Evolutionary conservation across 1,140 invertebrate genomes (phyloP).

Genomic region (Leptinotarsa texana): DNA sequence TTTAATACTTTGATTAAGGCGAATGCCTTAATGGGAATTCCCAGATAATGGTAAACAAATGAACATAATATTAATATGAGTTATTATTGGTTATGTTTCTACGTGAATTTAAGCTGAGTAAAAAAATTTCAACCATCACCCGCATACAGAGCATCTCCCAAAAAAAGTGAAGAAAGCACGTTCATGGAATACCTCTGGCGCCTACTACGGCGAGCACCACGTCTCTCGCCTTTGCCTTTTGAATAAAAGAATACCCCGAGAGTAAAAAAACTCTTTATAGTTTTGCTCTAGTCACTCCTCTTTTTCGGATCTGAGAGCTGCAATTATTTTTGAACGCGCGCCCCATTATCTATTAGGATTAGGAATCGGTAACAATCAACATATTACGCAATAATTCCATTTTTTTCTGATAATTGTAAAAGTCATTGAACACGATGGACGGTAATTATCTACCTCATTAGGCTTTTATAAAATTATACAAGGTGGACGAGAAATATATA

Average conservation of each 20-base stretch:
- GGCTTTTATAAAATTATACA: background rate
- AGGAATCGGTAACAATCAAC: background rate
- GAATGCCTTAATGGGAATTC: too few relatives aligned
- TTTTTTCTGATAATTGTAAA: background rate
- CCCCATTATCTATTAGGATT: background rate
- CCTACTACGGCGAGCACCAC: background rate
- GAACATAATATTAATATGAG: too few relatives aligned
- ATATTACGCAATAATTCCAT: background rate
- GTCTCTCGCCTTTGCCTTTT: background rate
- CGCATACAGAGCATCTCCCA: background rate
- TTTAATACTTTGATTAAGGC: too few relatives aligned
- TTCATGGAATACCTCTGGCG: slow-evolving; percentile 5
- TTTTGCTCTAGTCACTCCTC: background rate
- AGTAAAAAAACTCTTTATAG: background rate
- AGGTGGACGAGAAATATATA: background rate
- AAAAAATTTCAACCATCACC: too few relatives aligned
- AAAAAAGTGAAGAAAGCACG: background rate
- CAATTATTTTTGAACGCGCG: background rate
- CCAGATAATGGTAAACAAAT: too few relatives aligned
- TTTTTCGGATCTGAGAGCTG: background rate
- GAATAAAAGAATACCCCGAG: slow-evolving; percentile 5
- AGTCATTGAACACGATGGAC: background rate
- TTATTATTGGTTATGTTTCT: too few relatives aligned
- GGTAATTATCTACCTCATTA: background rate
- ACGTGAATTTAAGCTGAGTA: too few relatives aligned